Conservation (phyloP, 1,140 invertebrate species). For the Spodoptera frugiperda region DNA sequence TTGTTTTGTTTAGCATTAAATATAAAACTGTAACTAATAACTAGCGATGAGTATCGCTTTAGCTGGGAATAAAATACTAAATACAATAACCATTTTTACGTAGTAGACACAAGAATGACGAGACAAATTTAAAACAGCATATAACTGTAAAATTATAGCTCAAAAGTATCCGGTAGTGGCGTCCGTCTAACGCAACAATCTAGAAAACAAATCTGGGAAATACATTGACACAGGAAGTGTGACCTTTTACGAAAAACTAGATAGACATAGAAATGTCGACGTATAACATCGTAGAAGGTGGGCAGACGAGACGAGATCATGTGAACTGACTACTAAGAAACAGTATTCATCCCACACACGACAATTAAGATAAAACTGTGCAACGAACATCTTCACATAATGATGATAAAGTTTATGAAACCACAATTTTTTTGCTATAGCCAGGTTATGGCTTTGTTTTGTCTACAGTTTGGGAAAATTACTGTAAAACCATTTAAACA, state of each 20-base stretch:
- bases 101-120: too few relatives aligned
- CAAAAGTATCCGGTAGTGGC: too few relatives aligned
- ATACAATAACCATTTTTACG: too few relatives aligned
- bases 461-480: constrained; percentile 5
- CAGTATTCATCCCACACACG: constrained; percentile 54
- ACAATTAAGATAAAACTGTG: constrained; percentile 59
- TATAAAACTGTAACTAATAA: too few relatives aligned
- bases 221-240: constrained; percentile 26
- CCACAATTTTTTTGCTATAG: constrained; percentile 41
- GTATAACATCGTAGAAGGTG: constrained; percentile 47
- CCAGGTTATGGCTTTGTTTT: constrained; percentile 16
- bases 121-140: too few relatives aligned
- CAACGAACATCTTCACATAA: constrained; percentile 45
- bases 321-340: constrained; percentile 61
- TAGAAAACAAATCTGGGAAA: constrained; percentile 20
- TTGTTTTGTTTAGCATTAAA: too few relatives aligned
- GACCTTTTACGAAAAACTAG: constrained; percentile 31
- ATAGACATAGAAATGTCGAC: background rate
- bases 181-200: constrained; percentile 2
- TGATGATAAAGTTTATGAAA: constrained; percentile 44
- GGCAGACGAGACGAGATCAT: constrained; percentile 55
- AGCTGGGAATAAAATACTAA: too few relatives aligned
- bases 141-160: too few relatives aligned
- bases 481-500: background rate
- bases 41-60: too few relatives aligned